Conservation (phyloP, 2,888 invertebrate species). For the Phrixothrix hirtus region DNA sequence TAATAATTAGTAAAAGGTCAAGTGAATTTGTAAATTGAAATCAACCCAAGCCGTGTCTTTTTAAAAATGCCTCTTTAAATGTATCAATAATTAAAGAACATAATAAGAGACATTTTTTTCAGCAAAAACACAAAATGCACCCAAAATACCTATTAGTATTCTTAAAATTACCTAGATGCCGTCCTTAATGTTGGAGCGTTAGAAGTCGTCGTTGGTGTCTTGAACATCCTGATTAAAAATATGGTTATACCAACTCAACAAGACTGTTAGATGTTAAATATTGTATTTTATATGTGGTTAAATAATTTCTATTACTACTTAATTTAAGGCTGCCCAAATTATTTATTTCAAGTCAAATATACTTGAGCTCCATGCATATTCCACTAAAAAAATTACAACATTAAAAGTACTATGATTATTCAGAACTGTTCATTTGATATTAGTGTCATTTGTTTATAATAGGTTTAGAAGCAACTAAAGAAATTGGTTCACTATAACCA, state of each 20-base stretch:
- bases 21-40: no score
- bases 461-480: no score
- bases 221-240: slow-evolving; percentile 54
- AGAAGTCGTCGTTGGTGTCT: slow-evolving; percentile 54
- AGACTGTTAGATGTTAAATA: slow-evolving; percentile 5
- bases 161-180: slow-evolving; percentile 54
- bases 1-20: no score
- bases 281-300: neutral
- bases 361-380: no score
- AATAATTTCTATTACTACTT: neutral
- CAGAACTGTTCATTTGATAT: no score
- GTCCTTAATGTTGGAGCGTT: slow-evolving; percentile 55
- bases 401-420: no score
- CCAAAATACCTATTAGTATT: slow-evolving; percentile 1
- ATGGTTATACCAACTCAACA: slow-evolving; percentile 11
- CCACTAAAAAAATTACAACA: no score
- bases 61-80: neutral
- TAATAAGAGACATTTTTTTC: neutral
- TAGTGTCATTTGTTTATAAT: no score
- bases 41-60: neutral
- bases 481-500: no score
- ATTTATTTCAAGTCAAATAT: no score
- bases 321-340: no score
- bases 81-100: neutral
- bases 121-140: neutral